Evolutionary conservation across 2,888 invertebrate species (phyloP), one percentile per base, ranked within the genome.

Genomic region (Trissoscelio sp.): DNA sequence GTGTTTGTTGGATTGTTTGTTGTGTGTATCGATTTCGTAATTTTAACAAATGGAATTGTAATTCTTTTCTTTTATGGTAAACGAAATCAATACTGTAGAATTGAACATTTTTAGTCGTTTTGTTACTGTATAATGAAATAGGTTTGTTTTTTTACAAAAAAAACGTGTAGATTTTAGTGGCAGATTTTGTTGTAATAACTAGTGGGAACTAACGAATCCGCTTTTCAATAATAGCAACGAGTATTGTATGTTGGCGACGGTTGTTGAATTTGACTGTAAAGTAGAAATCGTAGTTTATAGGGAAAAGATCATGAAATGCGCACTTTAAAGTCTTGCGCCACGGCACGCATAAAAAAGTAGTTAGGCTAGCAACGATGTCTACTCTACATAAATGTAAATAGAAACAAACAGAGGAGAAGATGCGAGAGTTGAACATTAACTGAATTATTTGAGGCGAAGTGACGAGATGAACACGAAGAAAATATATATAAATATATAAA

Each of bases 181-280:
- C 24, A 28, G 1, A 34, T 34, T 11, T 34, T 34, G 34, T 42
- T 42, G 2, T 42, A 16, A 14, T 14, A 16, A 42, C 3, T 20
- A 9, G 12, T 20, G n/a, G n/a, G 1, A n/a, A 39, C 39, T 37
- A n/a, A 20, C n/a, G 57, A 22, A 44, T 31, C 9, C 18, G 16
- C 42, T 44, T 51, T 53, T 44, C 22, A 22, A 57, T 34, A 28
- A 34, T 34, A 44, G 24, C 24, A 34, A 70, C 72, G 70, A 79
- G 86, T 85, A 86, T 89, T 87, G 90, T 84, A 88, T 86, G 87
- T 89, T 87, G 88, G 87, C 87, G 83, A 88, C 81, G 87, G 88
- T 90, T 89, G 90, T 90, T 90, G 88, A 90, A 89, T 90, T 90
- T 89, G 89, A 88, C 89, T 90, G 90, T 90, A 90, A 89, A 87